Evolutionary conservation across 1,140 invertebrate species (phyloP).

Genomic region (Bicyclus anynana): DNA sequence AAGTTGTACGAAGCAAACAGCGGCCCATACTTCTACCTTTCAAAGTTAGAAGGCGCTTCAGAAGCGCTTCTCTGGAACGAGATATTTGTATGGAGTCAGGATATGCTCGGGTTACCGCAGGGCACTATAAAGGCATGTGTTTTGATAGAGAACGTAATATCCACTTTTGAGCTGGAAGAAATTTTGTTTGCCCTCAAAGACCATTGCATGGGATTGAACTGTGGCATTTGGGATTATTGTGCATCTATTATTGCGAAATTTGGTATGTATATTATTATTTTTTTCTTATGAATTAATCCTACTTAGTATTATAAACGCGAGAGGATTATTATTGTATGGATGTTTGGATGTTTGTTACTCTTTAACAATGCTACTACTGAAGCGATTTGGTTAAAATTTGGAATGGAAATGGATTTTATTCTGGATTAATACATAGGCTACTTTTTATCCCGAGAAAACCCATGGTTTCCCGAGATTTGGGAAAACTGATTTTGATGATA

Average conservation of each 20-base stretch:
- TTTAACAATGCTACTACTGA: too few species aligned
- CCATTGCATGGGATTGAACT: constrained; percentile 85
- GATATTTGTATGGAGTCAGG: constrained; percentile 84
- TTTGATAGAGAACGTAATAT: constrained; percentile 85
- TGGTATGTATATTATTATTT: constrained; percentile 77
- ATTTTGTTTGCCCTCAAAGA: constrained; percentile 83
- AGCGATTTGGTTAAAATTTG: too few species aligned
- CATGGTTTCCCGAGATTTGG: too few species aligned
- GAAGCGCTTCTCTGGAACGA: constrained; percentile 85
- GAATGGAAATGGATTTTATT: too few species aligned
- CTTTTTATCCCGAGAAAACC: too few species aligned
- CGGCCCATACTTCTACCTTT: constrained; percentile 83
- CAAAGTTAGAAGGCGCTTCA: constrained; percentile 81
- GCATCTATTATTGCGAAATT: constrained; percentile 85
- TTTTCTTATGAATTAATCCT: too few species aligned
- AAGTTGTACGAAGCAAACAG: constrained; percentile 74
- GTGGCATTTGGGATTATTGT: constrained; percentile 87
- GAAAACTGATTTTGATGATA: too few species aligned
- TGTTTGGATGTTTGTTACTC: too few species aligned
- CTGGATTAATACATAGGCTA: too few species aligned
- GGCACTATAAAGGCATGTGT: constrained; percentile 85
- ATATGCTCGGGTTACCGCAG: constrained; percentile 74
- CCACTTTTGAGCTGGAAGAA: constrained; percentile 83
- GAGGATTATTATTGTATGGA: too few species aligned
- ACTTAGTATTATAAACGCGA: too few species aligned